Percentiles rank a stretch among this genome's conserved stretches.
These are phyloP conservation scores for Willowsia nigromaculata DNA, from an alignment of 2,888 invertebrate genomes.

Conservation along the genomic window DNA sequence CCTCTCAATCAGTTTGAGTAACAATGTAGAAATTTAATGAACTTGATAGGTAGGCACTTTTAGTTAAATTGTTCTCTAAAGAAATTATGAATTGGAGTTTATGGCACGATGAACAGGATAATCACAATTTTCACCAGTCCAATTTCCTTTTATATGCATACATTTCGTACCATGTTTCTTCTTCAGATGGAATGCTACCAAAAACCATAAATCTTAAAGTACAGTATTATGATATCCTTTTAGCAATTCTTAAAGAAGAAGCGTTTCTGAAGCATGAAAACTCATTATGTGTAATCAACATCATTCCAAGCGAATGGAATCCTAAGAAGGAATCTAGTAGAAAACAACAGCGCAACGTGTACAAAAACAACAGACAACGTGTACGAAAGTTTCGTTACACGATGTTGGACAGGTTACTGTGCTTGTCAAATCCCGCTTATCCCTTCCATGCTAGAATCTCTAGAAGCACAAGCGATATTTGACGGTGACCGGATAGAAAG, in stretches of 20 bases:
- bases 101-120: constrained; percentile 44
- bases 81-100: constrained; percentile 35
- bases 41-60: not conserved
- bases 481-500: not conserved
- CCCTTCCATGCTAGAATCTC: not conserved
- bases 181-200: not conserved
- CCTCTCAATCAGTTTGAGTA: not conserved
- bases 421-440: constrained; percentile 21
- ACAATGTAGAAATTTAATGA: not conserved
- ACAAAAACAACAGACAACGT: not conserved
- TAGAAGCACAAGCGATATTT: not conserved
- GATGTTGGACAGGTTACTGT: constrained; percentile 9
- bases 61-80: not conserved
- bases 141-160: not conserved
- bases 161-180: not conserved
- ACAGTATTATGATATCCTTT: not conserved
- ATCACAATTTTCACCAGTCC: constrained; percentile 41
- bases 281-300: constrained; percentile 7
- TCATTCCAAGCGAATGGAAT: not conserved
- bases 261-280: constrained; percentile 34
- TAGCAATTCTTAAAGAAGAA: not conserved
- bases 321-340: not conserved
- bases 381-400: not conserved
- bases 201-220: constrained; percentile 1
- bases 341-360: not conserved